phyloP scores from a whole-genome alignment of 2,888 invertebrate species.

The Clostera curtula region DNA sequence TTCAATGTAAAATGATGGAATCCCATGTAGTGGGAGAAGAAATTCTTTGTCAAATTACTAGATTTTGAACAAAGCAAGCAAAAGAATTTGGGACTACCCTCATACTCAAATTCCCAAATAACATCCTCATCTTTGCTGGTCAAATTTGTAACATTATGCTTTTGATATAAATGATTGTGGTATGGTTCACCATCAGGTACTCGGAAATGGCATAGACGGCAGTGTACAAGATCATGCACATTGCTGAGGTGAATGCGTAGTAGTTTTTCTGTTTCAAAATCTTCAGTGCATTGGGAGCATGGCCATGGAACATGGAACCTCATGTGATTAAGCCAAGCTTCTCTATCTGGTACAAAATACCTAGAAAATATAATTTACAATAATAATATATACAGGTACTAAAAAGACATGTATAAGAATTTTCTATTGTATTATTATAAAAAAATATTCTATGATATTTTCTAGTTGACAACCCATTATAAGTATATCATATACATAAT shows the following conservation, averaged over 20 bases:
- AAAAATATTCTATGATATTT: too few species aligned
- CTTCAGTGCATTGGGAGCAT: slow-evolving; percentile 60
- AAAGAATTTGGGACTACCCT: slow-evolving; percentile 38
- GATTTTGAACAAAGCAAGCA: slow-evolving; percentile 56
- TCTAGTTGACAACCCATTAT: too few species aligned
- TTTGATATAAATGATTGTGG: slow-evolving; percentile 51
- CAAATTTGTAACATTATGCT: slow-evolving; percentile 52
- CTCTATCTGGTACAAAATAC: slow-evolving; percentile 59
- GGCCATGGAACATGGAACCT: slow-evolving; percentile 62
- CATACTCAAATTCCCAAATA: slow-evolving; percentile 52
- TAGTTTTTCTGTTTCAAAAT: slow-evolving; percentile 41
- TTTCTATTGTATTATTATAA: too few species aligned
- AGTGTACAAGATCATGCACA: slow-evolving; percentile 55
- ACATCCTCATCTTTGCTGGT: slow-evolving; percentile 38
- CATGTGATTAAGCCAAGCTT: slow-evolving; percentile 49
- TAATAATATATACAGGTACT: too few species aligned
- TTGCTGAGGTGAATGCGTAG: slow-evolving; percentile 46
- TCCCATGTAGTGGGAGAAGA: slow-evolving; percentile 63
- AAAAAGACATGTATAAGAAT: too few species aligned
- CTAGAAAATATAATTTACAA: slow-evolving; percentile 42
- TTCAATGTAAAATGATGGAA: slow-evolving; percentile 63
- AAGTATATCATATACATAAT: neutral
- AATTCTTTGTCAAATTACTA: slow-evolving; percentile 36
- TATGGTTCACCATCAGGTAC: slow-evolving; percentile 53
- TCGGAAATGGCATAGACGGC: slow-evolving; percentile 59